phyloP scores from a whole-genome alignment of 2,797 vertebrate species.

The Rhinatrema bivittatum region DNA sequence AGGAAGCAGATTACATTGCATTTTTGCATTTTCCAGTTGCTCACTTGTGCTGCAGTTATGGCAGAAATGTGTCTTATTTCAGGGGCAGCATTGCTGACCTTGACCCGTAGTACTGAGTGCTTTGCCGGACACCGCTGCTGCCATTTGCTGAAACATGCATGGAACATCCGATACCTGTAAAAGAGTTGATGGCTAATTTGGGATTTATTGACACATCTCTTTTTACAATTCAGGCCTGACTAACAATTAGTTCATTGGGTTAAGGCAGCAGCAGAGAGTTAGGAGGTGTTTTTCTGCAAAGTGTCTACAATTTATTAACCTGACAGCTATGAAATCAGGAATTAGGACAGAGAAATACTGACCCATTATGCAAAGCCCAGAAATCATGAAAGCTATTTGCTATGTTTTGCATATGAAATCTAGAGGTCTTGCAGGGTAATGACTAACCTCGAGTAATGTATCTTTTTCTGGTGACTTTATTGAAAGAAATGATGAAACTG shows the following conservation, averaged over 20 bases:
- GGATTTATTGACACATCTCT: too few relatives aligned
- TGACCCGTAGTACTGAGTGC: too few relatives aligned
- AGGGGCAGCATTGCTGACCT: too few relatives aligned
- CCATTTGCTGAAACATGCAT: too few relatives aligned
- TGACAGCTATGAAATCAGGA: conserved; percentile 35
- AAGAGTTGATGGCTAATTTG: too few relatives aligned
- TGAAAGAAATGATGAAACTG: conserved; percentile 5
- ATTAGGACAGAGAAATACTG: conserved; percentile 23
- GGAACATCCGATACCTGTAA: too few relatives aligned
- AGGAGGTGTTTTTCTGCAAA: conserved; percentile 30
- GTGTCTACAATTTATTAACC: conserved; percentile 31
- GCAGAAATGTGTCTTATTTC: too few relatives aligned
- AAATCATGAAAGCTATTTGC: conserved; percentile 4
- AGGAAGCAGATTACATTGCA: too few relatives aligned
- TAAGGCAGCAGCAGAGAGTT: conserved; percentile 13
- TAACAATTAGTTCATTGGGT: conserved; percentile 38
- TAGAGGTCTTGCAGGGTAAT: conserved; percentile 13
- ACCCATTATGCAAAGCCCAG: conserved; percentile 20
- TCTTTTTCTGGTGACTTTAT: conserved; percentile 17
- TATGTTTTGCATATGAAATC: conserved; percentile 3
- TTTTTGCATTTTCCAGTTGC: too few relatives aligned
- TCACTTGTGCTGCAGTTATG: too few relatives aligned
- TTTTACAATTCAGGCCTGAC: too few relatives aligned
- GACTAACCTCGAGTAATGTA: conserved; percentile 9
- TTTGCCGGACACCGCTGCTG: too few relatives aligned